These are phyloP conservation scores for Sesamia nonagrioides DNA, from an alignment of 1,140 invertebrate species.

Conservation along the genomic window DNA sequence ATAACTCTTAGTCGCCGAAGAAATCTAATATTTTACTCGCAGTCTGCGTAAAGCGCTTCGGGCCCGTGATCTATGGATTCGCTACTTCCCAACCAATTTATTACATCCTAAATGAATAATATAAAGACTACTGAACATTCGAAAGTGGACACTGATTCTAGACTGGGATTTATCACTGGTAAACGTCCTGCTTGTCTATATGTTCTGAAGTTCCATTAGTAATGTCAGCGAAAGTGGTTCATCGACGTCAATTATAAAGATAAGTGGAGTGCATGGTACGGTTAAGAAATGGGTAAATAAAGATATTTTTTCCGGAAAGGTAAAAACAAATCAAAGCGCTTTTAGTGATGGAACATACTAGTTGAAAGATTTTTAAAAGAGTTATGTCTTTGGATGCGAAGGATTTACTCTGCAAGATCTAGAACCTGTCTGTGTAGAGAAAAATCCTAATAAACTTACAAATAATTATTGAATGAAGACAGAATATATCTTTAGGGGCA, in stretches of 20 bases:
- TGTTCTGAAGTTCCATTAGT: slow-evolving; percentile 35
- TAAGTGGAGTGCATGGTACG: neutral
- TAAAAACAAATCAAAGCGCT: neutral
- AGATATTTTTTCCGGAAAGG: neutral
- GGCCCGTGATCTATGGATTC: slow-evolving; percentile 65
- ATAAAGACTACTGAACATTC: slow-evolving; percentile 60
- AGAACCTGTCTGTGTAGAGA: too few species aligned
- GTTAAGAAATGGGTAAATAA: neutral
- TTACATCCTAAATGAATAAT: slow-evolving; percentile 65
- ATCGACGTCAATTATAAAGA: slow-evolving; percentile 37
- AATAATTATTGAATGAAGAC: too few species aligned
- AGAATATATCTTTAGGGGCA: too few species aligned
- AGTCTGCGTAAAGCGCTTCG: slow-evolving; percentile 44
- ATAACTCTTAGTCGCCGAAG: slow-evolving; percentile 5
- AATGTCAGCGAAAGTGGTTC: slow-evolving; percentile 39
- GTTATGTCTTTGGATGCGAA: too few species aligned
- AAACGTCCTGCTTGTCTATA: slow-evolving; percentile 37
- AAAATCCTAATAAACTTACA: too few species aligned
- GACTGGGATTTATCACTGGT: slow-evolving; percentile 39
- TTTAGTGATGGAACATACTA: too few species aligned
- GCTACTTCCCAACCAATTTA: slow-evolving; percentile 66
- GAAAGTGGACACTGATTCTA: slow-evolving; percentile 60
- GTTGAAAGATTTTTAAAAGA: too few species aligned
- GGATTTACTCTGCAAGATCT: too few species aligned
- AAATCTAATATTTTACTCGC: slow-evolving; percentile 50